These are phyloP conservation scores for Crepidodera aurea DNA, from an alignment of 2,888 invertebrate species.

Conservation along the genomic window DNA sequence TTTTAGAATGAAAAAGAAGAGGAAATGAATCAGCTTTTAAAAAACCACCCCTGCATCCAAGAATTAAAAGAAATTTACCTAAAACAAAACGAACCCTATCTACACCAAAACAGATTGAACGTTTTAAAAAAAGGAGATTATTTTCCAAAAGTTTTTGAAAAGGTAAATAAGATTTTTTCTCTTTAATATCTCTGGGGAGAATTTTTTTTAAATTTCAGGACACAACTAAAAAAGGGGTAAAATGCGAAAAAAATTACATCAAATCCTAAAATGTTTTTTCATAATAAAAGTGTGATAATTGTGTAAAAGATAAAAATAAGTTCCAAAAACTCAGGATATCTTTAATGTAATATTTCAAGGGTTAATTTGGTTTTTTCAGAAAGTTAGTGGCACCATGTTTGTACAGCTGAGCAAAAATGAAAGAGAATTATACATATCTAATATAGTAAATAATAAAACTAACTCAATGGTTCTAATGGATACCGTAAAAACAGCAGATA, in stretches of 20 bases:
- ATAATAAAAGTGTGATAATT: too few species aligned
- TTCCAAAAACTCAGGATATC: too few species aligned
- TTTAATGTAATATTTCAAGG: too few species aligned
- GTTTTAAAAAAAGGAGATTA: conserved; percentile 49
- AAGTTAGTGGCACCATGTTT: conserved; percentile 45
- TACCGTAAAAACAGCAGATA: conserved; percentile 44
- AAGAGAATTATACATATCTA: conserved; percentile 45
- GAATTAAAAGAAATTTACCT: conserved; percentile 48
- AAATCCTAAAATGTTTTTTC: too few species aligned
- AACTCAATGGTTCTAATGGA: conserved; percentile 37
- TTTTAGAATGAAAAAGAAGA: conserved; percentile 52
- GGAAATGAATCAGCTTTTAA: conserved; percentile 48
- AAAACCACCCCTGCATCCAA: conserved; percentile 51
- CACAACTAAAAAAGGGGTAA: too few species aligned
- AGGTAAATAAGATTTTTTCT: conserved; percentile 47
- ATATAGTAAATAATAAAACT: conserved; percentile 39
- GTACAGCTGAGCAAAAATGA: conserved; percentile 48
- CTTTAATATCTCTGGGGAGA: too few species aligned
- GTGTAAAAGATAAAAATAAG: too few species aligned
- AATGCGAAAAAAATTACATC: too few species aligned
- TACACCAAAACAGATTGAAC: conserved; percentile 52
- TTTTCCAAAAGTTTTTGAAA: conserved; percentile 56
- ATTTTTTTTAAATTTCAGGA: too few species aligned
- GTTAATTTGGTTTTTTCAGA: too few species aligned
- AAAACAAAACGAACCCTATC: conserved; percentile 46